Base-by-base conservation (phyloP, 1,140 invertebrate genomes). In the Mactra quadrangularis region DNA sequence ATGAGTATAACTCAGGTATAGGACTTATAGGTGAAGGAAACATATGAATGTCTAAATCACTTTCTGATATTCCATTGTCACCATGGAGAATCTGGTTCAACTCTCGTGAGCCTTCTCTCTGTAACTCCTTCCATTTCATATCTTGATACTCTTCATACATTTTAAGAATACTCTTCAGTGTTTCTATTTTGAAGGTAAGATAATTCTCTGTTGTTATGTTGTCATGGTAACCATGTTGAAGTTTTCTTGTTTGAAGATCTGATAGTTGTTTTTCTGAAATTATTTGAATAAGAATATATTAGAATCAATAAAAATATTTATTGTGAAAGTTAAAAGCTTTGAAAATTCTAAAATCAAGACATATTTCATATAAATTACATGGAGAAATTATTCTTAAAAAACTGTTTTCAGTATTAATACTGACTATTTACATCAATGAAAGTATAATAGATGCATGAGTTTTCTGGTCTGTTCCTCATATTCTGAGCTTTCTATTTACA, bases 131-230 rank as follows among this genome's bases (percentile, higher is more conserved):
- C 64, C 77, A 55, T 25, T 81, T 60, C n/a, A 19, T 53, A 22
- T 71, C 64, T 11, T 35, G 22, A 31, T 41, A 81, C n/a, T 29
- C 6, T 50, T 81, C 60, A 50, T 81, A 81, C 64, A 81, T 71
- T 27, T 41, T 13, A 9, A 66, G 29, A 1, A 81, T 66, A 9
- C 47, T 52, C n/a, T 22, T 15, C 1, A 71, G 22, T 0, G 38
- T 81, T 1, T 9, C 31, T 1, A 70, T 41, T 53, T 81, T 81
- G 66, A 60, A 57, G 11, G 68, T 7, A 7, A 81, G 33, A 35
- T 81, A 81, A 27, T 57, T 25, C 31, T 41, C 60, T 15, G 70
- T 66, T 6, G 77, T 13, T n/a, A 6, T 22, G 19, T n/a, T 22
- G 19, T 35, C 53, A 60, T 50, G 31, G 15, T 55, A 19, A 11